These are phyloP conservation scores for Dyspetes luteomarginatus DNA, from an alignment of 2,888 invertebrate genomes.

Conservation along the genomic window DNA sequence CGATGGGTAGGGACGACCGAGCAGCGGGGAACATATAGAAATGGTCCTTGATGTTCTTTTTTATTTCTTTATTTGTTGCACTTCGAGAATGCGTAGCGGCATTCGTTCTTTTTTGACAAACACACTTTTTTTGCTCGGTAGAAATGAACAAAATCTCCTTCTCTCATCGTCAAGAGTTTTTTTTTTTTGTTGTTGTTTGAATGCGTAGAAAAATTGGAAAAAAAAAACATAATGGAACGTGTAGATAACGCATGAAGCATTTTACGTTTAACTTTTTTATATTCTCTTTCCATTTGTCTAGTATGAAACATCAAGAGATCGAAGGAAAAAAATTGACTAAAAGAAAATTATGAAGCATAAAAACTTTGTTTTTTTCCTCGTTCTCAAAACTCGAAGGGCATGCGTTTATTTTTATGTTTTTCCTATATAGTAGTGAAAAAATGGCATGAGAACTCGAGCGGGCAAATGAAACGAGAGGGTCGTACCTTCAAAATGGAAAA, in stretches of 20 bases:
- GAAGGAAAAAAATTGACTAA: not conserved
- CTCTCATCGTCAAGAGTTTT: constrained; percentile 30
- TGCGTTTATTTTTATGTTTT: constrained; percentile 45
- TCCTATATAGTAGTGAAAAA: constrained; percentile 32
- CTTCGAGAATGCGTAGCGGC: constrained; percentile 26
- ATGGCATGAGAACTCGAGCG: constrained; percentile 27
- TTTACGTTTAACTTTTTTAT: constrained; percentile 16
- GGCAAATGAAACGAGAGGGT: constrained; percentile 59
- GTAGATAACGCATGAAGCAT: constrained; percentile 53
- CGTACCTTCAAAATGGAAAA: not conserved
- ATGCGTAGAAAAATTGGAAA: constrained; percentile 49
- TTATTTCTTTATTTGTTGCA: constrained; percentile 27
- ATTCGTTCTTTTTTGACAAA: constrained; percentile 8
- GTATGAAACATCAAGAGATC: not conserved
- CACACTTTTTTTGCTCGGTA: constrained; percentile 33
- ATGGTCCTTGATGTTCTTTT: constrained; percentile 33
- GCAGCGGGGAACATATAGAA: constrained; percentile 44
- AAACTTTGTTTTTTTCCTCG: constrained; percentile 10
- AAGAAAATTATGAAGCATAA: not conserved
- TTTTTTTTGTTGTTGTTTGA: constrained; percentile 39
- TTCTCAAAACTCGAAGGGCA: constrained; percentile 31
- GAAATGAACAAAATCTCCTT: constrained; percentile 15
- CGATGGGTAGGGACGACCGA: constrained; percentile 40
- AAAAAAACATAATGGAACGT: not conserved
- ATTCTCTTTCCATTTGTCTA: constrained; percentile 19